These are phyloP conservation scores for Eclectus roratus DNA, from an alignment of 2,113 vertebrate species.

Conservation along the genomic window DNA sequence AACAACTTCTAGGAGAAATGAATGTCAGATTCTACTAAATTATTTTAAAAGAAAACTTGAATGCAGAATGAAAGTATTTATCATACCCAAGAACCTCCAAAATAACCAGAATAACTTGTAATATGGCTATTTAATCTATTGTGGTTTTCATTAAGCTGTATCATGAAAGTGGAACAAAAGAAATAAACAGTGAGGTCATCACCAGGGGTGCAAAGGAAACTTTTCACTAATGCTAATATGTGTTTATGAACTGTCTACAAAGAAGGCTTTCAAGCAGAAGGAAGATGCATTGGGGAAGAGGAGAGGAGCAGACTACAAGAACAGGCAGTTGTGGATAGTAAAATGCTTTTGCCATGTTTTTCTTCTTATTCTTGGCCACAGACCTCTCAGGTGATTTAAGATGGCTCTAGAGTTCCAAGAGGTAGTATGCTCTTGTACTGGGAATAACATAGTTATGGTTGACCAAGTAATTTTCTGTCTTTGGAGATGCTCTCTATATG, in stretches of 20 bases:
- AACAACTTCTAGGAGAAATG: not conserved
- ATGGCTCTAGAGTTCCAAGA: not conserved
- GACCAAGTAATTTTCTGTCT: not conserved
- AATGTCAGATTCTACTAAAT: not conserved
- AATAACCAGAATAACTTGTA: not conserved
- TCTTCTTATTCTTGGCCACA: not conserved
- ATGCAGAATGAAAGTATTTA: constrained; percentile 8
- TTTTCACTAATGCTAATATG: not conserved
- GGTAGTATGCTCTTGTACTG: not conserved
- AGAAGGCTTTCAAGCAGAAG: not conserved
- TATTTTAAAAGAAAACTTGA: not conserved
- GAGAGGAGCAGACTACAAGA: not conserved
- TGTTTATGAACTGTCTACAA: not conserved
- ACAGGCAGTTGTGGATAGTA: not conserved
- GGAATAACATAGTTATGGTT: not conserved
- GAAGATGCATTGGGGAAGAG: not conserved
- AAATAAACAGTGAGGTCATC: not conserved
- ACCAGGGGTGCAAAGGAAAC: not conserved
- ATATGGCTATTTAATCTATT: not conserved
- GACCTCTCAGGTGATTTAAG: not conserved
- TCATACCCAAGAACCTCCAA: not conserved
- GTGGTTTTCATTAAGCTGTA: not conserved
- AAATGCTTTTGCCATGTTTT: not conserved
- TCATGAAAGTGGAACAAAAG: not conserved
- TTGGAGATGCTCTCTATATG: not conserved